Conservation (phyloP, 2,113 vertebrate genomes). For the Tinamus guttatus region DNA sequence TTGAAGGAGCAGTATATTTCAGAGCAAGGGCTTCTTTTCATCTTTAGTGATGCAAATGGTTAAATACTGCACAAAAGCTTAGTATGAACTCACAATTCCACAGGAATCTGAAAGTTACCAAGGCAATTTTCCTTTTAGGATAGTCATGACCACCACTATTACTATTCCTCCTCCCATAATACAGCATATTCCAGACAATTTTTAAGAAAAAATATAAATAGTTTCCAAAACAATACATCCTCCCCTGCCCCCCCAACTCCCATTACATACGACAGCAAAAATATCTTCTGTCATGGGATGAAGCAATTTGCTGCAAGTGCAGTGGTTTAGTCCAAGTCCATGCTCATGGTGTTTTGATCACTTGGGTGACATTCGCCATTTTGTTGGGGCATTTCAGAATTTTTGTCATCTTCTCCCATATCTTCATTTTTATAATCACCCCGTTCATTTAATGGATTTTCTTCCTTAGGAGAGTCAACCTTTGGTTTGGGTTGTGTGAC, state of each 20-base stretch:
- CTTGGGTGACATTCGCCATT: slow-evolving; percentile 78
- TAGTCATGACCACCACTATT: slow-evolving; percentile 75
- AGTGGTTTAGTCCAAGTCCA: slow-evolving; percentile 82
- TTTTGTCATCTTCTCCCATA: slow-evolving; percentile 73
- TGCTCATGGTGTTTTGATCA: slow-evolving; percentile 73
- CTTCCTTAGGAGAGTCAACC: slow-evolving; percentile 83
- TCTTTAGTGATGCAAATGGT: slow-evolving; percentile 74
- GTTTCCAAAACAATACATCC: slow-evolving; percentile 67
- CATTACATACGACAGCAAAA: slow-evolving; percentile 69
- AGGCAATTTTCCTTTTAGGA: slow-evolving; percentile 83
- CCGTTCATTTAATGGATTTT: slow-evolving; percentile 75
- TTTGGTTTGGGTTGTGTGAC: slow-evolving; percentile 86
- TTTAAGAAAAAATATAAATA: slow-evolving; percentile 83
- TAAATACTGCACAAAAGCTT: slow-evolving; percentile 80
- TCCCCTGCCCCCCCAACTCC: neutral
- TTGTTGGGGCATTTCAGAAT: slow-evolving; percentile 75
- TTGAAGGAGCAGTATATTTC: slow-evolving; percentile 73
- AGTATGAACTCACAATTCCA: slow-evolving; percentile 86
- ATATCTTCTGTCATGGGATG: slow-evolving; percentile 70
- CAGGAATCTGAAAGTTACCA: slow-evolving; percentile 87
- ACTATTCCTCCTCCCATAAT: slow-evolving; percentile 64
- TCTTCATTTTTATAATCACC: slow-evolving; percentile 73
- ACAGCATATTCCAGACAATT: slow-evolving; percentile 74
- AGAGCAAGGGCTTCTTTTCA: slow-evolving; percentile 69
- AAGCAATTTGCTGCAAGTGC: slow-evolving; percentile 32